Conservation (phyloP, 2,113 vertebrate genomes). For the Climacteris rufus region DNA sequence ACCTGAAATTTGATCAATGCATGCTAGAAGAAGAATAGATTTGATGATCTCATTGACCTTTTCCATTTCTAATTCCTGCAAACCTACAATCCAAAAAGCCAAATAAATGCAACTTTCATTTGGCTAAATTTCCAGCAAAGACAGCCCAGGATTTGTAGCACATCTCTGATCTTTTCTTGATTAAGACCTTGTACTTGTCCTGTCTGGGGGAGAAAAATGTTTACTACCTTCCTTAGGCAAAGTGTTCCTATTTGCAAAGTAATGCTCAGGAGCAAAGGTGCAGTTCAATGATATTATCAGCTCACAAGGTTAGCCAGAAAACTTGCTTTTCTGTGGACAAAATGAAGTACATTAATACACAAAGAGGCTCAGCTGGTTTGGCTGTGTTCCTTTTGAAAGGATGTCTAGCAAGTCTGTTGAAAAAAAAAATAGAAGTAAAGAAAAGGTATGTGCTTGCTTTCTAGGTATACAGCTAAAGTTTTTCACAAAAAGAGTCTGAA, state of each 20-base stretch:
- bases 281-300: not conserved
- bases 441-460: slow-evolving; percentile 71
- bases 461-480: slow-evolving; percentile 79
- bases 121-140: not conserved
- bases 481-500: slow-evolving; percentile 80
- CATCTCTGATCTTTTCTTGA: not conserved
- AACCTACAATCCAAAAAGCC: not conserved
- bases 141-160: not conserved
- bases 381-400: slow-evolving; percentile 77
- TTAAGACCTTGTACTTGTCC: not conserved
- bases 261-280: not conserved
- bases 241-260: not conserved
- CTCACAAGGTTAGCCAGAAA: not conserved
- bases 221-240: not conserved
- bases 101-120: not conserved
- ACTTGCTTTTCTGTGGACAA: not conserved
- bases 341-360: not conserved
- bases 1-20: not conserved
- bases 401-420: slow-evolving; percentile 82
- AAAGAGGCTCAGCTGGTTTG: slow-evolving; percentile 71
- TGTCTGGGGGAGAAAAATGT: not conserved
- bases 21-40: not conserved
- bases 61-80: not conserved
- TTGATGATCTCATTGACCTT: not conserved
- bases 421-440: slow-evolving; percentile 80